phyloP scores from a whole-genome alignment of 37 sponge, comb jelly and placozoan species.

The Bolinopsis microptera region DNA sequence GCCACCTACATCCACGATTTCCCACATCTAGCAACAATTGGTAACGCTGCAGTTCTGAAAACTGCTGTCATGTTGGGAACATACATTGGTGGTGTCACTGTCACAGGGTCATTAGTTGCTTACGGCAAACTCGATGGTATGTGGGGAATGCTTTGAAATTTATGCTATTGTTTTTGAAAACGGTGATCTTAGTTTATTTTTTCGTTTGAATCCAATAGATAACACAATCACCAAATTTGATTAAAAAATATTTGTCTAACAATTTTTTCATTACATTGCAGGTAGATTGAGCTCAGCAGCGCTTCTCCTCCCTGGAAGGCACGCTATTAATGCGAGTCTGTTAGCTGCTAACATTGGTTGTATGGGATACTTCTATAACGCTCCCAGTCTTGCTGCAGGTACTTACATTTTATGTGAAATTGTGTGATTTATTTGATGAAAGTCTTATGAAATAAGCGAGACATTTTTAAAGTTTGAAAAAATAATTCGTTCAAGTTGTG shows the following conservation, averaged over 20 bases:
- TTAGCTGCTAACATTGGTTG: constrained; percentile 75
- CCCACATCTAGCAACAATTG: constrained; percentile 77
- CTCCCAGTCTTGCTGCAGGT: constrained; percentile 73
- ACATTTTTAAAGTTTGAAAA: no score
- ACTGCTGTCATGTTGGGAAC: constrained; percentile 86
- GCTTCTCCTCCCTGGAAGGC: constrained; percentile 75
- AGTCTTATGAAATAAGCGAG: no score
- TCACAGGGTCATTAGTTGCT: constrained; percentile 91
- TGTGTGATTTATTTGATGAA: background rate
- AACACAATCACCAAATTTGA: no score
- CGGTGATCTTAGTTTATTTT: no score
- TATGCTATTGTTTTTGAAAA: no score
- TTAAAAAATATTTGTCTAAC: no score
- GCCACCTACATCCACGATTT: constrained; percentile 89
- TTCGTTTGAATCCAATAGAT: no score
- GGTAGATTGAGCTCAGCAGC: constrained; percentile 77
- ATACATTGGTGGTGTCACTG: constrained; percentile 91
- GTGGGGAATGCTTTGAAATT: no score
- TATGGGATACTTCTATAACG: constrained; percentile 82
- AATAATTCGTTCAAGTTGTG: no score
- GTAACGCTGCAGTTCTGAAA: constrained; percentile 75
- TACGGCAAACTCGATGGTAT: constrained; percentile 89
- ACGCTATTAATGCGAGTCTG: constrained; percentile 77
- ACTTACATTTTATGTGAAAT: constrained; percentile 56
- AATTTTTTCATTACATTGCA: background rate